Conservation (phyloP, 2,888 invertebrate genomes). For the Flabesymbios commensalis region DNA sequence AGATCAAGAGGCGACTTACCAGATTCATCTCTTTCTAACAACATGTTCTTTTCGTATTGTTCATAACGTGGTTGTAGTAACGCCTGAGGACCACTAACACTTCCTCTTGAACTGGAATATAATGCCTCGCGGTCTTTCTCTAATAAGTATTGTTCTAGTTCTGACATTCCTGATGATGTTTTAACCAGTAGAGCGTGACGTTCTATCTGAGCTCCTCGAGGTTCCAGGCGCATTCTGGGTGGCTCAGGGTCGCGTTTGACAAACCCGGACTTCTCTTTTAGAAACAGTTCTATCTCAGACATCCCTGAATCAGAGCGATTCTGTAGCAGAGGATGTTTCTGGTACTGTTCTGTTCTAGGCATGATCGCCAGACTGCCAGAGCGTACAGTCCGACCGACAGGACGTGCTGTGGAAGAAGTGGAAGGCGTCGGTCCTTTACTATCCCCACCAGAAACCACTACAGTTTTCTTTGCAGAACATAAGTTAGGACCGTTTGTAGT, state of each 20-base stretch:
- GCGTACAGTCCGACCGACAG: no score
- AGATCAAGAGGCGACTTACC: constrained; percentile 23
- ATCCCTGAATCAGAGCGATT: constrained; percentile 16
- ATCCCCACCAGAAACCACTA: no score
- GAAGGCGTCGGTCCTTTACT: no score
- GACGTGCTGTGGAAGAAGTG: no score
- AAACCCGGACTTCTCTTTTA: constrained; percentile 19
- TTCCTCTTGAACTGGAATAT: not conserved
- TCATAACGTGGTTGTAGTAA: constrained; percentile 15
- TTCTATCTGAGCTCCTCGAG: constrained; percentile 30
- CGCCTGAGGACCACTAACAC: not conserved
- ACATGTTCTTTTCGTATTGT: constrained; percentile 22
- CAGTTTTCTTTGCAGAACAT: no score
- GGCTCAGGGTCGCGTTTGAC: not conserved
- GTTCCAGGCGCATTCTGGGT: constrained; percentile 9
- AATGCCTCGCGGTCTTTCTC: constrained; percentile 23
- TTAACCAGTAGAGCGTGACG: constrained; percentile 27
- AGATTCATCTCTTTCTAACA: constrained; percentile 22
- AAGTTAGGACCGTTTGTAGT: no score
- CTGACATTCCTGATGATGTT: constrained; percentile 24
- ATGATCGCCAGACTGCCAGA: constrained; percentile 5
- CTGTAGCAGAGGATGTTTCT: constrained; percentile 31
- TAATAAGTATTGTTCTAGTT: constrained; percentile 29
- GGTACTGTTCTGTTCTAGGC: constrained; percentile 30
- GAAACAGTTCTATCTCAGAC: constrained; percentile 27